Percentiles rank a stretch among this genome's conserved stretches.
phyloP scores from a whole-genome alignment of 2,888 invertebrate species.

The Lithophane ornitopus region DNA sequence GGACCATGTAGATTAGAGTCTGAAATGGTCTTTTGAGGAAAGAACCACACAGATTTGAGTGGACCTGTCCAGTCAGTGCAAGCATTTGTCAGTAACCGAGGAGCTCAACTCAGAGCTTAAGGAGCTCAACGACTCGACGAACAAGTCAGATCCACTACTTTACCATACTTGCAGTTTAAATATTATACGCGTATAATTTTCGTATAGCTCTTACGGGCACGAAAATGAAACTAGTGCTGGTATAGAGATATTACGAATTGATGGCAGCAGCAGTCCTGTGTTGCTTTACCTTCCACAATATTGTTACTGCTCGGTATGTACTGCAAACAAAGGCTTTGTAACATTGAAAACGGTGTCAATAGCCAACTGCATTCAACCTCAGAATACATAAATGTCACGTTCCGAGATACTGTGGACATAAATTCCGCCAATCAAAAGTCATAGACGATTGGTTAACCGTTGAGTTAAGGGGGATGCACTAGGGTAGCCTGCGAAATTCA shows the following conservation, averaged over 20 bases:
- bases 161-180: not conserved
- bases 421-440: slow-evolving; percentile 5
- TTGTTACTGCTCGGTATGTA: not conserved
- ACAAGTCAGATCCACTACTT: not conserved
- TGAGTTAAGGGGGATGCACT: no score
- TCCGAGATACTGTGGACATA: not conserved
- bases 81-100: no score
- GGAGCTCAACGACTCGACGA: no score
- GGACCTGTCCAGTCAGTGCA: no score
- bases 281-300: not conserved
- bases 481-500: no score
- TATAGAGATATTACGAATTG: not conserved
- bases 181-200: not conserved
- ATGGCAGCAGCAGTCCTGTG: not conserved
- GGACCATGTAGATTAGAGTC: no score
- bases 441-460: not conserved
- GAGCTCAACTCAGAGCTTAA: no score
- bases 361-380: slow-evolving; percentile 20
- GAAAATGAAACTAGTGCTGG: not conserved
- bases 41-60: no score
- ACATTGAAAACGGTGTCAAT: slow-evolving; percentile 4
- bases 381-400: slow-evolving; percentile 28
- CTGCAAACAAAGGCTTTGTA: not conserved
- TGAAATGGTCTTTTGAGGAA: no score
- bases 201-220: not conserved